A percentile compares a stretch with the other conserved stretches of the same genome.
Conservation (phyloP, 2,113 vertebrate genomes). For the Dolichotis patagonum region DNA sequence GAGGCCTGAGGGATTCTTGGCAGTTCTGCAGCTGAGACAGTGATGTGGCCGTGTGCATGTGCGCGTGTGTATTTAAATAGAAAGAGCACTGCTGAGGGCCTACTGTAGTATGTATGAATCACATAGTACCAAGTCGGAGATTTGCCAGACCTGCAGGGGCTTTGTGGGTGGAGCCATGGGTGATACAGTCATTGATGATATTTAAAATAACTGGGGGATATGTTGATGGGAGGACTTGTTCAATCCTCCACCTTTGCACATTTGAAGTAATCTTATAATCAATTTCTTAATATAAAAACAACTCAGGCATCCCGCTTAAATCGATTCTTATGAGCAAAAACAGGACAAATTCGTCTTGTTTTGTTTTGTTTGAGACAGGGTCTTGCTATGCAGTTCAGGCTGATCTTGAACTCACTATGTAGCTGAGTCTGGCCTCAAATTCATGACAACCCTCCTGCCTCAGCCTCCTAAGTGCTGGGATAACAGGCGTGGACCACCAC, state of each 20-base stretch:
- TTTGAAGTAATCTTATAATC: constrained; percentile 22
- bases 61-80: neutral
- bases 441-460: too few relatives aligned
- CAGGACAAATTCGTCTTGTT: too few relatives aligned
- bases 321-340: too few relatives aligned
- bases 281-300: neutral
- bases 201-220: neutral
- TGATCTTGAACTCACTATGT: too few relatives aligned
- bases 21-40: neutral
- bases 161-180: neutral
- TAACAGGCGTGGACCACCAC: too few relatives aligned
- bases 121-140: neutral
- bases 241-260: neutral
- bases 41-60: neutral
- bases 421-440: too few relatives aligned
- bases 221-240: neutral
- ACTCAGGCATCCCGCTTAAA: too few relatives aligned
- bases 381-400: too few relatives aligned
- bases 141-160: neutral
- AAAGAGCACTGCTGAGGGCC: neutral
- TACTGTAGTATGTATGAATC: neutral
- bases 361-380: too few relatives aligned
- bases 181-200: neutral
- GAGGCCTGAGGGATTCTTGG: neutral
- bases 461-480: too few relatives aligned